Base-by-base conservation (phyloP, 2,797 vertebrate genomes). In the Astyanax mexicanus region DNA sequence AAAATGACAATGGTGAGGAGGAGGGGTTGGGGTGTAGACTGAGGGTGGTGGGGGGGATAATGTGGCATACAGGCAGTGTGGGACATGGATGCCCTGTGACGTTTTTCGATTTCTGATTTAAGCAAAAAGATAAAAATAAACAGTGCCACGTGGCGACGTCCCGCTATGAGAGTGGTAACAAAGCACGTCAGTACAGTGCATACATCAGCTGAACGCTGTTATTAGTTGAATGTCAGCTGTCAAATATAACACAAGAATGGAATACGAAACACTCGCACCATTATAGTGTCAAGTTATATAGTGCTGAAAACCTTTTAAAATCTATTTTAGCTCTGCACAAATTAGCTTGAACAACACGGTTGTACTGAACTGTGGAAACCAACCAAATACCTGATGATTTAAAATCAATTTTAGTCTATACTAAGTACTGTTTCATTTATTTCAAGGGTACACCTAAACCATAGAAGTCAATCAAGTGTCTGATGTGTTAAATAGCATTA, bases 171-270 rank as follows among this genome's bases (percentile, higher is more conserved):
- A 2, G 8, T 3, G 40, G 40, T 10, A 17, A 42, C 21, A 42
- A 25, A 17, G 60, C 19, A 6, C n/a, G 17, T 17, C 7, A 21
- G 60, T 25, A 21, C 37, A 17, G 62, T 8, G 3, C 0, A 1
- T n/a, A 45, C 40, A 45, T 13, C 19, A 47, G 6, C 27, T 8
- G 11, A 44, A 64, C 37, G 10, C 17, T 45, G 62, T 29, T 17
- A 67, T 77, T 64, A 77, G 51, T 12, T 54, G 27, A 64, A 70
- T 25, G 57, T 55, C 57, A 77, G 67, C 55, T 62, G 45, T 19
- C 27, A 25, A 52, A 37, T 40, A 32, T 13, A 40, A 58, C 13
- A 9, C 40, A n/a, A 3, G 13, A 51, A 67, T 11, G 67, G 12
- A 19, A 37, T 25, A 21, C 12, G 38, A 44, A 21, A 23, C 9